Percentiles rank a stretch among this genome's conserved stretches.
phyloP scores from a whole-genome alignment of 2,888 invertebrate genomes.

The Peribatodes rhomboidaria region DNA sequence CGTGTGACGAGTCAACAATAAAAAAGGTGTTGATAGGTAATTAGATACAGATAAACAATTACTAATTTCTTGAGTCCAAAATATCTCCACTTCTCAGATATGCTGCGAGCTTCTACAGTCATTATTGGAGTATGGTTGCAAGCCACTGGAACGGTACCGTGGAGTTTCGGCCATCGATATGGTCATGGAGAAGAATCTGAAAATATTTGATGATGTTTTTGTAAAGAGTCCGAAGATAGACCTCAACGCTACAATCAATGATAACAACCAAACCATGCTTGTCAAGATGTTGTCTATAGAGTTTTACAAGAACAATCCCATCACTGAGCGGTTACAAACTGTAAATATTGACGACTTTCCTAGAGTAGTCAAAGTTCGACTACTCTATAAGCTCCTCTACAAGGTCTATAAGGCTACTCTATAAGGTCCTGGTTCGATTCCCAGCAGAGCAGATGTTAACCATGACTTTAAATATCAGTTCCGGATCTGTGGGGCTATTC shows the following conservation, averaged over 20 bases:
- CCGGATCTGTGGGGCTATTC: too few relatives aligned
- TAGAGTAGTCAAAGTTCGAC: too few relatives aligned
- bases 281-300: conserved; percentile 69
- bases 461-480: too few relatives aligned
- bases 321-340: conserved; percentile 60
- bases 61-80: background rate
- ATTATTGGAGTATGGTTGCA: conserved; percentile 67
- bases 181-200: conserved; percentile 60
- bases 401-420: too few relatives aligned
- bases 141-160: conserved; percentile 60
- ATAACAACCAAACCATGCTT: conserved; percentile 66
- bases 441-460: too few relatives aligned
- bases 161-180: conserved; percentile 69
- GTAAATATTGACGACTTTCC: conserved; percentile 59
- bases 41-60: background rate
- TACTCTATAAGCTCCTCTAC: too few relatives aligned
- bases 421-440: too few relatives aligned
- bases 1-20: too few relatives aligned
- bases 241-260: conserved; percentile 70
- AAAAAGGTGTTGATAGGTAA: too few relatives aligned
- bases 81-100: conserved; percentile 56
- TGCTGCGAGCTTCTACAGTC: conserved; percentile 60
- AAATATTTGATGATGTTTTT: conserved; percentile 65
- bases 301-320: conserved; percentile 61
- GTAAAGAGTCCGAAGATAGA: conserved; percentile 64